Percentiles rank a stretch among this genome's conserved stretches.
Evolutionary conservation across 64 coral and sea anemone species (phyloP).

Genomic region (Catalaphyllia jardinei): DNA sequence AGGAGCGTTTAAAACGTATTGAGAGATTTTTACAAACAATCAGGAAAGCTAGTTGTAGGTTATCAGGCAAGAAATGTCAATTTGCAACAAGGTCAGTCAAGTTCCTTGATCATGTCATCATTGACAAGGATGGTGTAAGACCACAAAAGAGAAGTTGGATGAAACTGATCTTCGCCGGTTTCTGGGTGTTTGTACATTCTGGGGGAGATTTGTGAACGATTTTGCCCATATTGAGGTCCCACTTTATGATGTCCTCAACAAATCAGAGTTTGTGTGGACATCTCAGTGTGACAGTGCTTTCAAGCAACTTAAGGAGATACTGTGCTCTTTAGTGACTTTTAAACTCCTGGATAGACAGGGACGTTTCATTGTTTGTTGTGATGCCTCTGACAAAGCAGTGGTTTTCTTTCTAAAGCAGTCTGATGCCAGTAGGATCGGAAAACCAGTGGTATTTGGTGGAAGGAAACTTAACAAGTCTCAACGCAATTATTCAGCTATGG

Average conservation of each 20-base stretch:
- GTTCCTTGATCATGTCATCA: constrained; percentile 31
- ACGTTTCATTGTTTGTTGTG: constrained; percentile 8
- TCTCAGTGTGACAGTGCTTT: constrained; percentile 4
- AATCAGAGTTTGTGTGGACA: constrained; percentile 1
- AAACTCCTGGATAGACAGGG: neutral
- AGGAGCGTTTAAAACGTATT: neutral
- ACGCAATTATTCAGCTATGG: constrained; percentile 18
- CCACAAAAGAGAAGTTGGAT: constrained; percentile 28
- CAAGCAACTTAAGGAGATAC: neutral
- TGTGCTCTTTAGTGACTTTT: neutral
- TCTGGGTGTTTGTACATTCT: constrained; percentile 26
- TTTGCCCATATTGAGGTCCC: constrained; percentile 3
- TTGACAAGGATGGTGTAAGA: neutral
- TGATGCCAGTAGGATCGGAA: neutral
- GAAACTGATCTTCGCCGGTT: constrained; percentile 5
- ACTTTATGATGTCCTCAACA: neutral
- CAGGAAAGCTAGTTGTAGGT: neutral
- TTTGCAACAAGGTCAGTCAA: too few species aligned
- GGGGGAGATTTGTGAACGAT: constrained; percentile 23
- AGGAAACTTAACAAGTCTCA: neutral
- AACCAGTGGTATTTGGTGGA: constrained; percentile 6
- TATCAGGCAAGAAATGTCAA: neutral
- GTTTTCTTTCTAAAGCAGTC: constrained; percentile 4
- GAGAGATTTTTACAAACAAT: neutral
- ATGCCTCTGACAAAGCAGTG: constrained; percentile 18